Percentiles rank a stretch among this genome's conserved stretches.
Evolutionary conservation across 2,113 vertebrate genomes (phyloP).

Genomic region (Spea multiplicata): DNA sequence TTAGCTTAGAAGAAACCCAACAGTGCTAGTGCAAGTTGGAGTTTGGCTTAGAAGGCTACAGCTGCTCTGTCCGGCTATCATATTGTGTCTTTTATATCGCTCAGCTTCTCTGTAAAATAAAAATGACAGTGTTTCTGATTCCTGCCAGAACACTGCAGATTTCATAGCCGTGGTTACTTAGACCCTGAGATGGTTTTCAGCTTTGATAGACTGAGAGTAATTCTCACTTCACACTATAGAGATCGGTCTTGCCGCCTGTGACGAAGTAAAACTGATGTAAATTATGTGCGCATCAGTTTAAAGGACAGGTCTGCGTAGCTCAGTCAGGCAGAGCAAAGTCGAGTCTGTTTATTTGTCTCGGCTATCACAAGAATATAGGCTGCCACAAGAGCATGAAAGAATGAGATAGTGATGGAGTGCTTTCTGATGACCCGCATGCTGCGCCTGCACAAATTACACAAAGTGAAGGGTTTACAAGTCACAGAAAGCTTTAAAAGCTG

Average conservation of each 20-base stretch:
- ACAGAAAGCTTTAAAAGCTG: conserved; percentile 30
- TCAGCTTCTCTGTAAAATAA: conserved; percentile 32
- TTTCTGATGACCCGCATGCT: conserved; percentile 46
- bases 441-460: conserved; percentile 46
- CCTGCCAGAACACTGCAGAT: conserved; percentile 37
- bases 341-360: conserved; percentile 48
- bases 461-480: conserved; percentile 44
- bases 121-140: conserved; percentile 39
- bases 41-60: too few species aligned
- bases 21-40: too few species aligned
- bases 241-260: conserved; percentile 46
- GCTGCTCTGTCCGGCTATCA: too few species aligned
- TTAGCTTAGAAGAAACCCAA: too few species aligned
- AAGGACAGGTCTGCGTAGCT: conserved; percentile 47
- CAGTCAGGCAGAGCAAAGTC: conserved; percentile 47
- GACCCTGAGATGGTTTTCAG: conserved; percentile 35
- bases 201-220: conserved; percentile 48
- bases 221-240: conserved; percentile 47
- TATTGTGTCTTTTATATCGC: conserved; percentile 19
- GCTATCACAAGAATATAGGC: conserved; percentile 48
- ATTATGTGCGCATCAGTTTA: conserved; percentile 48
- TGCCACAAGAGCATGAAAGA: conserved; percentile 40
- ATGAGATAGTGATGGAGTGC: conserved; percentile 46
- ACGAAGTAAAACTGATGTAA: conserved; percentile 49
- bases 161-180: conserved; percentile 43